phyloP scores from a whole-genome alignment of 2,888 invertebrate genomes.

The Torymus tubicola region DNA sequence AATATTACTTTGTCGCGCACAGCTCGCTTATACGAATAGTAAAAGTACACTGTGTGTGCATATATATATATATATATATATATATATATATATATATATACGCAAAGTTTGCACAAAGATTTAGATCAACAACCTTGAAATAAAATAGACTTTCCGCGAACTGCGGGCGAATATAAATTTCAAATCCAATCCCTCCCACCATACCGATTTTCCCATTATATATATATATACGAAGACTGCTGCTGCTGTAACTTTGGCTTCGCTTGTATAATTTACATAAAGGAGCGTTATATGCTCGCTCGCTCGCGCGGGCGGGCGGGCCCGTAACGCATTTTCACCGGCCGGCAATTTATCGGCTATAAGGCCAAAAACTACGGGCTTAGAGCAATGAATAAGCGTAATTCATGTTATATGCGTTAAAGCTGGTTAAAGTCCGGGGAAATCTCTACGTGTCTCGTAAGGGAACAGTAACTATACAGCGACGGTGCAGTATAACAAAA shows the following conservation, averaged over 20 bases:
- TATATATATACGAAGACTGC: not conserved
- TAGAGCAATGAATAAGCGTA: slow-evolving; percentile 42
- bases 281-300: not conserved
- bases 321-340: no score
- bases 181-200: not conserved
- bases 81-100: no score
- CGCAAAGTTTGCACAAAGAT: not conserved
- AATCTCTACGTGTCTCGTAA: slow-evolving; percentile 39
- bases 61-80: no score
- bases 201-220: slow-evolving; percentile 26
- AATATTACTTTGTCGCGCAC: no score
- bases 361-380: slow-evolving; percentile 44
- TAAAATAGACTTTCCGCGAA: not conserved
- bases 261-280: slow-evolving; percentile 20
- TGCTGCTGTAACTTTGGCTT: slow-evolving; percentile 9
- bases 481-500: slow-evolving; percentile 18
- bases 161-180: slow-evolving; percentile 20
- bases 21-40: no score
- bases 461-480: not conserved
- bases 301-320: no score
- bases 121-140: not conserved
- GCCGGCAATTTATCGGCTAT: slow-evolving; percentile 25
- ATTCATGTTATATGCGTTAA: slow-evolving; percentile 40
- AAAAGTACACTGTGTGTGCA: no score
- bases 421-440: slow-evolving; percentile 34